Percentiles rank a stretch among this genome's conserved stretches.
Evolutionary conservation across 2,888 invertebrate species (phyloP).

Genomic region (Zygaena filipendulae): DNA sequence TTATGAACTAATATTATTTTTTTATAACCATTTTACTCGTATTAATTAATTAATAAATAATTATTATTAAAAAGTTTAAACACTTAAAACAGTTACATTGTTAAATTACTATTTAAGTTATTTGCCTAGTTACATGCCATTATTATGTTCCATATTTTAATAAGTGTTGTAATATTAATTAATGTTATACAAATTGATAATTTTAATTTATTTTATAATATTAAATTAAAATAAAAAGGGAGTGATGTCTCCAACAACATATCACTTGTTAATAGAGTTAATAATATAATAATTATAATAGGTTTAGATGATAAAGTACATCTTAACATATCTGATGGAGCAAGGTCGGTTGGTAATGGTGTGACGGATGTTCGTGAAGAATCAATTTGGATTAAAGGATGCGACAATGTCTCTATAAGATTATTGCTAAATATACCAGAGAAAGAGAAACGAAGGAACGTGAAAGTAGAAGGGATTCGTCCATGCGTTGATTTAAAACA

Average conservation of each 20-base stretch:
- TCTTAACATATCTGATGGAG: constrained; percentile 49
- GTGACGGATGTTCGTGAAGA: neutral
- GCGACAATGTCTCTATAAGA: too few species aligned
- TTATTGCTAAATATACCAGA: too few species aligned
- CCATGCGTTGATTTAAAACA: too few species aligned
- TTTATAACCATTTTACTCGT: too few species aligned
- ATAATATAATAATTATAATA: constrained; percentile 50
- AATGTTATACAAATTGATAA: constrained; percentile 13
- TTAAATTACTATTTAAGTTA: constrained; percentile 52
- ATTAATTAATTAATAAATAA: too few species aligned
- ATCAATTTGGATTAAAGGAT: neutral
- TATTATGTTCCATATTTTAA: too few species aligned
- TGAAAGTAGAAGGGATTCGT: too few species aligned
- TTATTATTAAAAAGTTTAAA: too few species aligned
- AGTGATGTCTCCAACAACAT: constrained; percentile 63
- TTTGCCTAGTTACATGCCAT: constrained; percentile 40
- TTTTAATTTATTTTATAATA: constrained; percentile 34
- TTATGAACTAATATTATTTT: too few species aligned
- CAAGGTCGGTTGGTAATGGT: constrained; percentile 23
- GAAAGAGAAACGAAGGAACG: too few species aligned
- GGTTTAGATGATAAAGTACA: constrained; percentile 53
- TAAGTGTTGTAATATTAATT: constrained; percentile 15
- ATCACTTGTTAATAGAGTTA: constrained; percentile 68
- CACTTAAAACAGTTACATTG: constrained; percentile 10
- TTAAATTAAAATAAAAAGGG: constrained; percentile 49